Evolutionary conservation across 2,113 vertebrate species (phyloP), one percentile per base, ranked within the genome.

Genomic region (Leptodactylus fuscus): DNA sequence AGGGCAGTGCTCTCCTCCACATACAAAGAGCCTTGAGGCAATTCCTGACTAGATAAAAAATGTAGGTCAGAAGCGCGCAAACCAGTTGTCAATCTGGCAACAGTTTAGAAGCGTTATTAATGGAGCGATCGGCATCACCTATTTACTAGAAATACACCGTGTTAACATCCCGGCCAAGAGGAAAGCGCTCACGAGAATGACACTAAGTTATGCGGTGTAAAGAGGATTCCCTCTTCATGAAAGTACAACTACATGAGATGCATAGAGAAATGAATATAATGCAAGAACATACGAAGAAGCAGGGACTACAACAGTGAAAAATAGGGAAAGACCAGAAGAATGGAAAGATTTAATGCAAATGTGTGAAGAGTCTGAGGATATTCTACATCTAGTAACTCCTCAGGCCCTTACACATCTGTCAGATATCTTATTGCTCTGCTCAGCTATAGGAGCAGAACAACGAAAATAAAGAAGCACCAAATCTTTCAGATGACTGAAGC

Each of bases 41-140:
- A 85, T 69, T 65, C 44, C 55, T 84, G 62, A 34, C 65, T 71
- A 36, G 46, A 53, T 65, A 70, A 81, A 20, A 41, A 83, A 83
- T 53, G 46, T 55, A 83, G 81, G 81, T 73, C 65, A 83, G 48
- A 27, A 41, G n/a, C 16, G n/a, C 69, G 60, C 46, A 58, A 73
- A 58, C 32, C 67, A 83, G 49, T 81, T 24, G 53, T 48, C 79
- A 81, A 81, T 81, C 79, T 81, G 79, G 67, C 69, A 83, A 7
- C 36, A 44, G 22, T n/a, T 41, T 55, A 55, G 81, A 55, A 22
- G 78, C 55, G 3, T 65, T 46, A 81, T 79, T 78, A 51, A 51
- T 32, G 15, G 24, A 49, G 27, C 22, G 74, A 79, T 79, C 38
- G 41, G 51, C 5, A 38, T 24, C 51, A 60, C 76, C 76, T 79